Percentiles rank a stretch among this genome's conserved stretches.
phyloP scores from a whole-genome alignment of 2,888 invertebrate species.

The Drosophila koepferae region DNA sequence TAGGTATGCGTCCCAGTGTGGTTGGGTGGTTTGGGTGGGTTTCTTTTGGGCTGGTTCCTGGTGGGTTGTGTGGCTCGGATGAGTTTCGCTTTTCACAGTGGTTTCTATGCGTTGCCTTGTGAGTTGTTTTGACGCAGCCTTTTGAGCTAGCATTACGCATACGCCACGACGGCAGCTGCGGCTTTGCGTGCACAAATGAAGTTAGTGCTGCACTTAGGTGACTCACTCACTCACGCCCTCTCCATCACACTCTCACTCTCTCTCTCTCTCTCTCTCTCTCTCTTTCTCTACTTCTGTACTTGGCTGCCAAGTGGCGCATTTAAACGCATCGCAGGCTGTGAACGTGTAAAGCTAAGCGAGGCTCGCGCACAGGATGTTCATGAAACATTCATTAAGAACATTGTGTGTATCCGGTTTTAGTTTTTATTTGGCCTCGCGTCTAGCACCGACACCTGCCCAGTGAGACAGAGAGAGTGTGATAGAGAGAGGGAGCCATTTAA shows the following conservation, averaged over 20 bases:
- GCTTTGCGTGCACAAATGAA: slow-evolving; percentile 70
- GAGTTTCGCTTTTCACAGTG: slow-evolving; percentile 8
- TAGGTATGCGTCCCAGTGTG: slow-evolving; percentile 21
- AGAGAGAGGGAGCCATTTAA: slow-evolving; percentile 29
- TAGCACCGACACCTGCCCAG: slow-evolving; percentile 27
- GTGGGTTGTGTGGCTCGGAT: background rate
- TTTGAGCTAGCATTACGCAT: slow-evolving; percentile 62
- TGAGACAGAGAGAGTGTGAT: background rate
- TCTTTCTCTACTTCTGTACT: background rate
- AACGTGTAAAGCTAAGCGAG: slow-evolving; percentile 6
- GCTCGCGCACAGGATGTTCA: slow-evolving; percentile 70
- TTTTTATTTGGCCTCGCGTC: slow-evolving; percentile 50
- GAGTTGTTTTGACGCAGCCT: slow-evolving; percentile 38
- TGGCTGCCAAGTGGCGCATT: slow-evolving; percentile 50
- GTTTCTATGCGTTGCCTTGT: slow-evolving; percentile 17
- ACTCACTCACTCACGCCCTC: slow-evolving; percentile 17
- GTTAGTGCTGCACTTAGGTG: slow-evolving; percentile 72
- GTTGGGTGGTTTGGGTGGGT: background rate
- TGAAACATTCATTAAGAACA: slow-evolving; percentile 84
- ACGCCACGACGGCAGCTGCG: slow-evolving; percentile 59
- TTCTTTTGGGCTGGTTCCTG: background rate
- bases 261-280: background rate
- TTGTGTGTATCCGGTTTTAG: slow-evolving; percentile 76
- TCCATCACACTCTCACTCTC: background rate
- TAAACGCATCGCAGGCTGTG: slow-evolving; percentile 31